Evolutionary conservation across 1,140 invertebrate species (phyloP).

Genomic region (Argopecten irradians): DNA sequence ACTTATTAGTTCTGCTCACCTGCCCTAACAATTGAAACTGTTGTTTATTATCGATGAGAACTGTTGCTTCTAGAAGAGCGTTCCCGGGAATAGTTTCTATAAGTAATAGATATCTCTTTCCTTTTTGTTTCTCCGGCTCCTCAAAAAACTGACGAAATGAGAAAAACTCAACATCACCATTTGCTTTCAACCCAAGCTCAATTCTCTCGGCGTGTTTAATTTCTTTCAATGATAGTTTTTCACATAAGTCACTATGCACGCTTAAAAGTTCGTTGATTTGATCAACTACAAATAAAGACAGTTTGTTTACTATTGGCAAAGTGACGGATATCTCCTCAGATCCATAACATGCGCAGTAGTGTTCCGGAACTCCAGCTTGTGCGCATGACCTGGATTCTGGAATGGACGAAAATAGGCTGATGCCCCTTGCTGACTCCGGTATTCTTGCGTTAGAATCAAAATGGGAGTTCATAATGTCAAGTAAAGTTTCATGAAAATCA

Average conservation of each 20-base stretch:
- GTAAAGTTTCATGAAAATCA: constrained; percentile 77
- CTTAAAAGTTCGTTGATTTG: constrained; percentile 57
- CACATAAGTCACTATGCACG: constrained; percentile 54
- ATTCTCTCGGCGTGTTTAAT: constrained; percentile 43
- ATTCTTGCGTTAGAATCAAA: constrained; percentile 62
- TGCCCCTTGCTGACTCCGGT: constrained; percentile 61
- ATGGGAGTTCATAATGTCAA: constrained; percentile 71
- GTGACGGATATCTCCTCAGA: constrained; percentile 36
- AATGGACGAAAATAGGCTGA: constrained; percentile 76
- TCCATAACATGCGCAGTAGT: constrained; percentile 77
- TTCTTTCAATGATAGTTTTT: constrained; percentile 39
- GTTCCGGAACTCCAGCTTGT: constrained; percentile 74
- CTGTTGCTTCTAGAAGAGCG: constrained; percentile 46
- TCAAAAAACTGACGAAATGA: constrained; percentile 55
- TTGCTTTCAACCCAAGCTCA: constrained; percentile 39
- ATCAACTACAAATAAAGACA: constrained; percentile 52
- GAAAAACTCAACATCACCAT: constrained; percentile 46
- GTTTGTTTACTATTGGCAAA: background rate
- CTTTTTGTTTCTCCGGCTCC: constrained; percentile 61
- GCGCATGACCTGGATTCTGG: constrained; percentile 75
- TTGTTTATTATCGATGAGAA: background rate
- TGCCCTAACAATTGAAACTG: constrained; percentile 16
- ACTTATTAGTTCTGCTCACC: constrained; percentile 34
- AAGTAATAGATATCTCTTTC: constrained; percentile 47
- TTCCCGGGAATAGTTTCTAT: constrained; percentile 44